phyloP scores from a whole-genome alignment of 1,140 invertebrate genomes.

The Lepidurus packardi region DNA sequence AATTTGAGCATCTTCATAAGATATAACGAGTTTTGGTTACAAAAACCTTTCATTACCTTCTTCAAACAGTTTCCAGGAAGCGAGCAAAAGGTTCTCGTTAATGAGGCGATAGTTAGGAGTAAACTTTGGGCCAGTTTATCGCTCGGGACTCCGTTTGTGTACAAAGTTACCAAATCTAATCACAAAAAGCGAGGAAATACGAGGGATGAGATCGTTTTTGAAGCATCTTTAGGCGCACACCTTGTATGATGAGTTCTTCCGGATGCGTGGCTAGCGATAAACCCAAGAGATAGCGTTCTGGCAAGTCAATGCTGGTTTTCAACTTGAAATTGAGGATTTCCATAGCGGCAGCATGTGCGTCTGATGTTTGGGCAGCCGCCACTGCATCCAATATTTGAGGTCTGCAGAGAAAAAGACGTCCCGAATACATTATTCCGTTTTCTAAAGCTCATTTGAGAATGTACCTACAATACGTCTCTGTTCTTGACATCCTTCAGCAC shows the following conservation, averaged over 20 bases:
- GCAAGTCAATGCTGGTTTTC: conserved; percentile 51
- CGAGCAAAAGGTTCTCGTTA: conserved; percentile 45
- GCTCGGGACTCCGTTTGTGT: conserved; percentile 43
- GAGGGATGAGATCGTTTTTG: conserved; percentile 28
- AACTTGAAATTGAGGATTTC: conserved; percentile 56
- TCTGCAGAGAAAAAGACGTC: conserved; percentile 43
- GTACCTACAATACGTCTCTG: conserved; percentile 50
- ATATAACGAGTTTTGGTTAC: conserved; percentile 28
- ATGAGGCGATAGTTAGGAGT: conserved; percentile 56
- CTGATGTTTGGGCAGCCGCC: conserved; percentile 60
- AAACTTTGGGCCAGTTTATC: conserved; percentile 58
- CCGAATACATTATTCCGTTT: conserved; percentile 24
- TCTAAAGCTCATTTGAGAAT: background rate
- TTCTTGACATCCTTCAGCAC: conserved; percentile 53
- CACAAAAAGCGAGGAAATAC: conserved; percentile 26
- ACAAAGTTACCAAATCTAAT: conserved; percentile 24
- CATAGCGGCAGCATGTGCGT: conserved; percentile 61
- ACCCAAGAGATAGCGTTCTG: conserved; percentile 67
- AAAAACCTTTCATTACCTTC: conserved; percentile 30
- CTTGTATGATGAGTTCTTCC: conserved; percentile 53
- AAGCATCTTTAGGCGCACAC: conserved; percentile 41
- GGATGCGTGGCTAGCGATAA: conserved; percentile 59
- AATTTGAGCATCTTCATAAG: too few species aligned
- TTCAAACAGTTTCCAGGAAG: conserved; percentile 34
- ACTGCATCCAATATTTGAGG: conserved; percentile 62